Conservation (phyloP, 2,797 vertebrate genomes). For the Pseudochromis fuscus region DNA sequence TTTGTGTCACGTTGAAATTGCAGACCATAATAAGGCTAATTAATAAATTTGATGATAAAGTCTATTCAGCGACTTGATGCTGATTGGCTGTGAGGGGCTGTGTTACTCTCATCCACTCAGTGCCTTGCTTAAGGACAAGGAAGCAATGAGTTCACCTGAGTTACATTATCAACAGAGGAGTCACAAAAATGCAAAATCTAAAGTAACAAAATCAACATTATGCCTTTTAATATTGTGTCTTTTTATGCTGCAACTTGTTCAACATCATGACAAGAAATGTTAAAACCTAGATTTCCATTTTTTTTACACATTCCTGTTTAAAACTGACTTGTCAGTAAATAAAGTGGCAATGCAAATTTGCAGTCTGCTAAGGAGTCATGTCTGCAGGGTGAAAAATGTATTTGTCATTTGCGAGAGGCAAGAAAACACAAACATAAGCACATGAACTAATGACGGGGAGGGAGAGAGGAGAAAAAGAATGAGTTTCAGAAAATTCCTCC, state of each 20-base stretch:
- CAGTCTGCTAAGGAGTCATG: too few species aligned
- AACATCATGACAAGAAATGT: background rate
- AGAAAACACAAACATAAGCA: too few species aligned
- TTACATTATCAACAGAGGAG: slow-evolving; percentile 1
- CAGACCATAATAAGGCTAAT: background rate
- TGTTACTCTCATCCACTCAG: background rate
- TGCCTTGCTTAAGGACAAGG: background rate
- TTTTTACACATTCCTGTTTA: too few species aligned
- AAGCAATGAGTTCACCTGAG: too few species aligned
- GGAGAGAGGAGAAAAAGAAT: too few species aligned
- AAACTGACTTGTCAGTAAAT: too few species aligned
- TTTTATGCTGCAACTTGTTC: background rate
- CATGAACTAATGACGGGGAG: too few species aligned
- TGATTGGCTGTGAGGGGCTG: background rate
- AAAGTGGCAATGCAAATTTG: too few species aligned
- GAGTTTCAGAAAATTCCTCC: too few species aligned
- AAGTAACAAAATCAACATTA: background rate
- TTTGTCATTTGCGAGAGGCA: too few species aligned
- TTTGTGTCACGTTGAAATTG: background rate
- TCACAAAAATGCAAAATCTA: background rate
- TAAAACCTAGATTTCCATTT: too few species aligned
- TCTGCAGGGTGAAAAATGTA: too few species aligned
- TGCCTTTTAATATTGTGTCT: background rate
- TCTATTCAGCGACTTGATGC: background rate
- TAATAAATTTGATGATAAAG: background rate